Percentiles rank a stretch among this genome's conserved stretches.
phyloP scores from a whole-genome alignment of 2,888 invertebrate genomes.

The Tetanocera ferruginea region DNA sequence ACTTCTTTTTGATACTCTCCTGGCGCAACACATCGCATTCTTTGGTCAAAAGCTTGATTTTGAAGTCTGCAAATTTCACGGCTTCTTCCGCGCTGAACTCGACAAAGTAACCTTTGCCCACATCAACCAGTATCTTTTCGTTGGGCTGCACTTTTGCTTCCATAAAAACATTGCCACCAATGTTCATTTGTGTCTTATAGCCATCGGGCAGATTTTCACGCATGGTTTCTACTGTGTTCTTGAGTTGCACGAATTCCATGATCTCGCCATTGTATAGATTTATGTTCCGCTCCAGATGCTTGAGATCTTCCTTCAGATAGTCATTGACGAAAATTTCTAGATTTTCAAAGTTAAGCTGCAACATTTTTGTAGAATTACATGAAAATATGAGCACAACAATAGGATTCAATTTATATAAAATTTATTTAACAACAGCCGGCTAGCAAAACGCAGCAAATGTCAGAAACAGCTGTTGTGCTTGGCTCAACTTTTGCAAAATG shows the following conservation, averaged over 20 bases:
- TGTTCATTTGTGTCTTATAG: constrained; percentile 80
- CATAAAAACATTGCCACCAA: constrained; percentile 88
- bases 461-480: neutral
- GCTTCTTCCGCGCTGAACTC: constrained; percentile 82
- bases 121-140: constrained; percentile 77
- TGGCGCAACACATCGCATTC: constrained; percentile 76
- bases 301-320: constrained; percentile 80
- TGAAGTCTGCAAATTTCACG: constrained; percentile 77
- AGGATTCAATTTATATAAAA: neutral
- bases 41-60: constrained; percentile 76
- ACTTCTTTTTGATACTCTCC: constrained; percentile 80
- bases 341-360: constrained; percentile 48
- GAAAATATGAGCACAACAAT: neutral
- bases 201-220: constrained; percentile 72
- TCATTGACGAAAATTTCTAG: constrained; percentile 83
- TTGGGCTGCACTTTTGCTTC: constrained; percentile 77
- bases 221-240: constrained; percentile 78
- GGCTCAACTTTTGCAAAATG: neutral
- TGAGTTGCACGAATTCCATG: constrained; percentile 80
- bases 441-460: neutral
- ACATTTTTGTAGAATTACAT: constrained; percentile 24
- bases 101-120: constrained; percentile 83
- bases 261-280: constrained; percentile 77
- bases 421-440: neutral
- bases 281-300: constrained; percentile 73